Conservation (phyloP, 2,113 vertebrate species). For the Circaetus gallicus region DNA sequence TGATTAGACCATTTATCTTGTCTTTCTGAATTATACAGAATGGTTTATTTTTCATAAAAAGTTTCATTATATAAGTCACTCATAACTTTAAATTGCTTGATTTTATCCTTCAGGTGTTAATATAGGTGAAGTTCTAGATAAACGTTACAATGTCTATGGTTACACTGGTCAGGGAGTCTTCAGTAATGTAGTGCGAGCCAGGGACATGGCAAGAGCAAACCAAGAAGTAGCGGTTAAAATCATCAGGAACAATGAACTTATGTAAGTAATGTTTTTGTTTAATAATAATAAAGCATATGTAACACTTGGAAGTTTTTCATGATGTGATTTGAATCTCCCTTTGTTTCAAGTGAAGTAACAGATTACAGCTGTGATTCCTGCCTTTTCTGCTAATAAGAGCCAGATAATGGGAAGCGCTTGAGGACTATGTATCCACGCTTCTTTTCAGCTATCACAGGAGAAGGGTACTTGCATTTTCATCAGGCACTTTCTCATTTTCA, state of each 20-base stretch:
- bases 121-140: conserved; percentile 96
- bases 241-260: conserved; percentile 98
- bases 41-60: neutral
- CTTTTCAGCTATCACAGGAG: conserved; percentile 9
- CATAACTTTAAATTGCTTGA: neutral
- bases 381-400: conserved; percentile 29
- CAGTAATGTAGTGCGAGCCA: conserved; percentile 95
- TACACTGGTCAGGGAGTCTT: conserved; percentile 99
- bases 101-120: conserved; percentile 85
- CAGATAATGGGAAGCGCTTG: neutral
- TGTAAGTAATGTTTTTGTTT: conserved; percentile 77
- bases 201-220: conserved; percentile 93
- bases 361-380: conserved; percentile 26
- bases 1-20: neutral
- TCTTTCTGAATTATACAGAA: neutral
- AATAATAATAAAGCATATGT: neutral
- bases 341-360: conserved; percentile 40
- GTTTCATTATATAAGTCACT: neutral
- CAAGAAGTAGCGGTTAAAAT: conserved; percentile 99
- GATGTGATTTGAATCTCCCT: conserved; percentile 22
- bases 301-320: neutral
- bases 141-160: conserved; percentile 96
- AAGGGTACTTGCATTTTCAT: conserved; percentile 37
- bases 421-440: neutral
- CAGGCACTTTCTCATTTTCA: conserved; percentile 18